Conservation (phyloP, 2,797 vertebrate genomes). For the Rousettus madagascariensis region DNA sequence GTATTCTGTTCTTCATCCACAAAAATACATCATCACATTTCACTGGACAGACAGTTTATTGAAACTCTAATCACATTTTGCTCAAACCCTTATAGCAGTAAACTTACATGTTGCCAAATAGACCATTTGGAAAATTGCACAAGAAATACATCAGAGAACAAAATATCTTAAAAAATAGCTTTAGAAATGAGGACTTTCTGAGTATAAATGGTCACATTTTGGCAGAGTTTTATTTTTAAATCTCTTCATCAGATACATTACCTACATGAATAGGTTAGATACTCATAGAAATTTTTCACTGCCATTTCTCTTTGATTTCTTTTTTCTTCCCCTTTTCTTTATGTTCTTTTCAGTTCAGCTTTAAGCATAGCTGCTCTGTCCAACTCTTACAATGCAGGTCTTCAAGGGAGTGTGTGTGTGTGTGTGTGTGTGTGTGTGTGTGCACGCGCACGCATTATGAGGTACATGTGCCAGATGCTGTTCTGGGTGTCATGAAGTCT, state of each 20-base stretch:
- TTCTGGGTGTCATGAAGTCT: not conserved
- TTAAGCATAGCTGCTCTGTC: not conserved
- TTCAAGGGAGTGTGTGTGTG: not conserved
- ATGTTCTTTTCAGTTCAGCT: not conserved
- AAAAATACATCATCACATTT: not conserved
- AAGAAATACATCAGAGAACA: not conserved
- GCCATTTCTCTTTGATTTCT: not conserved
- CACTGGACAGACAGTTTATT: not conserved
- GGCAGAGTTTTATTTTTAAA: not conserved
- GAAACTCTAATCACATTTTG: not conserved
- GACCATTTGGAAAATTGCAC: conserved; percentile 7
- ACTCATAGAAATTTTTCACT: not conserved
- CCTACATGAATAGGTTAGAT: not conserved
- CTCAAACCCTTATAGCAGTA: not conserved
- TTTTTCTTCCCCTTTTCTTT: not conserved
- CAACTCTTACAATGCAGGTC: not conserved
- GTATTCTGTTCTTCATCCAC: not conserved
- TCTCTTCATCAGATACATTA: not conserved
- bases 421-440: not conserved
- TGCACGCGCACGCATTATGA: fast-evolving
- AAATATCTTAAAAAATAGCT: not conserved
- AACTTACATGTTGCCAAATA: not conserved
- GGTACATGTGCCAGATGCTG: fast-evolving
- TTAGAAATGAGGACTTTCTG: not conserved
- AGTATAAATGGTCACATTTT: not conserved